These are phyloP conservation scores for Pangasius krempfi DNA, from an alignment of 2,797 vertebrate genomes.

Conservation along the genomic window DNA sequence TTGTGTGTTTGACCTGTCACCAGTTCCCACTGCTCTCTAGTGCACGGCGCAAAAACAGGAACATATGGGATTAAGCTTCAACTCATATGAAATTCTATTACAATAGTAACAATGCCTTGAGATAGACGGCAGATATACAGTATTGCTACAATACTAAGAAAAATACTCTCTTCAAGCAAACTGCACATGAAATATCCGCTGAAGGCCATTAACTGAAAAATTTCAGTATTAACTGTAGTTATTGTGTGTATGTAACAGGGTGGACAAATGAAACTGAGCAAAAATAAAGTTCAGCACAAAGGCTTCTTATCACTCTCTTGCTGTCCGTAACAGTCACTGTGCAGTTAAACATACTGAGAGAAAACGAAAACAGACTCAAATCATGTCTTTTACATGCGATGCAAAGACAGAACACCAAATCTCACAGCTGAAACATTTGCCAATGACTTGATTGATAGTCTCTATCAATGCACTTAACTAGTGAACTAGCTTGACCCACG, in stretches of 20 bases:
- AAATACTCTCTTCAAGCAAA: too few relatives aligned
- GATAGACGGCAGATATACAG: too few relatives aligned
- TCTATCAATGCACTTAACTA: background rate
- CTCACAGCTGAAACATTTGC: background rate
- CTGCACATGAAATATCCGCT: too few relatives aligned
- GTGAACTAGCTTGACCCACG: background rate
- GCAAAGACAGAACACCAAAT: background rate
- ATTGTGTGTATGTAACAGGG: background rate
- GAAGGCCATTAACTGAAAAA: background rate
- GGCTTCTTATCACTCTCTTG: background rate
- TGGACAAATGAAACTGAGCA: background rate
- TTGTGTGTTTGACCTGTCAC: background rate
- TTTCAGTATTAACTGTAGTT: background rate
- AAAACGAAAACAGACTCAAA: background rate
- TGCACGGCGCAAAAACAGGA: background rate
- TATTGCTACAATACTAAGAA: too few relatives aligned
- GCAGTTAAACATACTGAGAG: background rate
- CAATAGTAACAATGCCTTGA: too few relatives aligned
- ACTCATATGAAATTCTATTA: too few relatives aligned
- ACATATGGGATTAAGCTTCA: background rate
- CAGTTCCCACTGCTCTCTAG: background rate
- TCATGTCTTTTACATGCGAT: background rate
- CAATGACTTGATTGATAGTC: background rate
- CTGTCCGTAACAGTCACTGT: background rate
- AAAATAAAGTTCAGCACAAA: background rate